phyloP scores from a whole-genome alignment of 2,888 invertebrate genomes.

The Ametastegia equiseti region DNA sequence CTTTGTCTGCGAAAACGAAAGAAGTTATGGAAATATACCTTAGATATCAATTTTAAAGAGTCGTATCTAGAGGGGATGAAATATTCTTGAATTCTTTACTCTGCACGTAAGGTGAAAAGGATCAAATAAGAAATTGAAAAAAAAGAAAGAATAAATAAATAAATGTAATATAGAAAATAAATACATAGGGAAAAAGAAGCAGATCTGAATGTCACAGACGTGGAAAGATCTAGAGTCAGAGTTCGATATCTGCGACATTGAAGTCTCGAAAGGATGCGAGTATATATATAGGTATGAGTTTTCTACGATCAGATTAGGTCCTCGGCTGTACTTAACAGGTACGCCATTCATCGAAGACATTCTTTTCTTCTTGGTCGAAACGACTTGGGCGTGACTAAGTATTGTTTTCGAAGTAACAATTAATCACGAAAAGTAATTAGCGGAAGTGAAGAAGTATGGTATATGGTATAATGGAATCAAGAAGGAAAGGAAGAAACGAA shows the following conservation, averaged over 20 bases:
- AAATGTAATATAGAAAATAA: too few species aligned
- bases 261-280: not conserved
- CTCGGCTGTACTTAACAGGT: too few species aligned
- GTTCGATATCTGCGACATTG: constrained; percentile 10
- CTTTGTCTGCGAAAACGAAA: constrained; percentile 2
- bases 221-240: not conserved
- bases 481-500: constrained; percentile 25
- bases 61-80: too few species aligned
- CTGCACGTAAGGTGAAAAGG: too few species aligned
- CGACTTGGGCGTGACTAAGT: constrained; percentile 11
- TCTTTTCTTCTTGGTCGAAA: not conserved
- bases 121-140: too few species aligned
- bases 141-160: too few species aligned
- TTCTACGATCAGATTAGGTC: constrained; percentile 2
- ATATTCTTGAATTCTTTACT: too few species aligned
- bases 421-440: constrained; percentile 52
- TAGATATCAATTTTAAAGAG: not conserved
- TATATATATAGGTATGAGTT: too few species aligned
- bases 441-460: constrained; percentile 45
- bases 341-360: not conserved
- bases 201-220: too few species aligned
- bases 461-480: constrained; percentile 20
- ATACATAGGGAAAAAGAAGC: too few species aligned
- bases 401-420: constrained; percentile 47
- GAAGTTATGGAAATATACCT: constrained; percentile 8